Percentiles rank a stretch among this genome's conserved stretches.
Evolutionary conservation across 2,113 vertebrate species (phyloP).

Genomic region (Podarcis muralis): DNA sequence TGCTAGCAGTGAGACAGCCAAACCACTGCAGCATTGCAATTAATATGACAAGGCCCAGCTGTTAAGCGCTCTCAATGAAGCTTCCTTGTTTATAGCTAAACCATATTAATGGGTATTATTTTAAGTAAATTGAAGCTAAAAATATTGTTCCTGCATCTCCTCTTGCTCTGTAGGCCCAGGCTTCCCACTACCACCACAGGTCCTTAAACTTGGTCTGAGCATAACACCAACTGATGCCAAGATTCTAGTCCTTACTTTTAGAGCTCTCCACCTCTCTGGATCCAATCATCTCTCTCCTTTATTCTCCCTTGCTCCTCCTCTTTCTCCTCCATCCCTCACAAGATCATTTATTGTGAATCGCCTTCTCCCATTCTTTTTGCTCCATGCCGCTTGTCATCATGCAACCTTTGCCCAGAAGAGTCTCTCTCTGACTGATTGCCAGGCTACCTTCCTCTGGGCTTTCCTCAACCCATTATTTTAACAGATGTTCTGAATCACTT

Average conservation of each 20-base stretch:
- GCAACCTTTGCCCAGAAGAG: background rate
- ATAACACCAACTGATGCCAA: background rate
- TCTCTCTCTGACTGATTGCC: background rate
- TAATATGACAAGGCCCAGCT: background rate
- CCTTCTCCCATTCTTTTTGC: background rate
- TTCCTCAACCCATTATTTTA: too few relatives aligned
- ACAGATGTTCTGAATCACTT: too few relatives aligned
- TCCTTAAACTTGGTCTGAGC: background rate
- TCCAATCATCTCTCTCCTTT: background rate
- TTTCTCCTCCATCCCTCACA: background rate
- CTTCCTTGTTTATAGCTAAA: background rate
- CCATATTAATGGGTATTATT: background rate
- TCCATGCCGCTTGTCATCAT: background rate
- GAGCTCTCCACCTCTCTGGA: background rate
- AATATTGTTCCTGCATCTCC: background rate
- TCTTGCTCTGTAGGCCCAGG: background rate
- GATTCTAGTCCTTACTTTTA: background rate
- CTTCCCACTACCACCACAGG: too few relatives aligned
- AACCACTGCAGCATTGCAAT: background rate
- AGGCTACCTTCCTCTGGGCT: too few relatives aligned
- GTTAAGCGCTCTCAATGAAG: slow-evolving; percentile 13
- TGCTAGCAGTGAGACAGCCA: background rate
- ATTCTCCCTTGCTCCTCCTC: background rate
- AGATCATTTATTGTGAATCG: background rate
- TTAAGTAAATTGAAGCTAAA: background rate